Percentiles rank a stretch among this genome's conserved stretches.
Conservation (phyloP, 1,140 invertebrate genomes). For the Sycophaga agraensis region DNA sequence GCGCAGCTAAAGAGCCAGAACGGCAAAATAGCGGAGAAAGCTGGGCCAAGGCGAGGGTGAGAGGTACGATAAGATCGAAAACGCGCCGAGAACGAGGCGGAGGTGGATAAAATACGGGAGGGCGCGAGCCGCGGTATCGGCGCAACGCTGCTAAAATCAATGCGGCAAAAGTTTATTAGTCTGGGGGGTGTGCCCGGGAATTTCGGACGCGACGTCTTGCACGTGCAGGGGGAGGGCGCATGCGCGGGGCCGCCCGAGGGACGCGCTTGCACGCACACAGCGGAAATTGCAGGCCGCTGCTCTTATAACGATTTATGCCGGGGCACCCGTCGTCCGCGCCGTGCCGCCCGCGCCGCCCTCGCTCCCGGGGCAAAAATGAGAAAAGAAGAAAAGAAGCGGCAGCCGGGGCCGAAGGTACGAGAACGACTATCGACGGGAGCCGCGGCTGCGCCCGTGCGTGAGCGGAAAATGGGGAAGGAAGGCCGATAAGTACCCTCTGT, state of each 20-base stretch:
- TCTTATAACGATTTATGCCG: constrained; percentile 22
- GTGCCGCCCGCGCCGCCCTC: no score
- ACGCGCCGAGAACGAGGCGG: no score
- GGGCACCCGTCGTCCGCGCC: no score
- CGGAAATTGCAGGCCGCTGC: constrained; percentile 21
- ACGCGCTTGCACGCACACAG: constrained; percentile 24
- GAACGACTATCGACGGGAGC: background rate
- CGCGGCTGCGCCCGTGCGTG: background rate
- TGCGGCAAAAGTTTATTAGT: constrained; percentile 19
- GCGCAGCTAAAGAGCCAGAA: background rate
- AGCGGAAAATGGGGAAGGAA: no score
- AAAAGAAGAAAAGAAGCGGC: background rate
- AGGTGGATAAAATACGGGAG: no score
- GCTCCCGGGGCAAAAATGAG: background rate
- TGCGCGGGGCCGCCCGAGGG: background rate
- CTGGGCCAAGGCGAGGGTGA: background rate
- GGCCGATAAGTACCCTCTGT: no score
- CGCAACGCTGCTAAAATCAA: no score
- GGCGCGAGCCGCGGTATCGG: no score
- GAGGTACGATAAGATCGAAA: background rate
- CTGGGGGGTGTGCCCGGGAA: background rate
- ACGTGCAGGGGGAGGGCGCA: no score
- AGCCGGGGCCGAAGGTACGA: background rate
- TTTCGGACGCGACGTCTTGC: no score
- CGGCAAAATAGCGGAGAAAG: background rate